Base-by-base conservation (phyloP, 2,888 invertebrate genomes). In the Caenorhabditis sulstoni region DNA sequence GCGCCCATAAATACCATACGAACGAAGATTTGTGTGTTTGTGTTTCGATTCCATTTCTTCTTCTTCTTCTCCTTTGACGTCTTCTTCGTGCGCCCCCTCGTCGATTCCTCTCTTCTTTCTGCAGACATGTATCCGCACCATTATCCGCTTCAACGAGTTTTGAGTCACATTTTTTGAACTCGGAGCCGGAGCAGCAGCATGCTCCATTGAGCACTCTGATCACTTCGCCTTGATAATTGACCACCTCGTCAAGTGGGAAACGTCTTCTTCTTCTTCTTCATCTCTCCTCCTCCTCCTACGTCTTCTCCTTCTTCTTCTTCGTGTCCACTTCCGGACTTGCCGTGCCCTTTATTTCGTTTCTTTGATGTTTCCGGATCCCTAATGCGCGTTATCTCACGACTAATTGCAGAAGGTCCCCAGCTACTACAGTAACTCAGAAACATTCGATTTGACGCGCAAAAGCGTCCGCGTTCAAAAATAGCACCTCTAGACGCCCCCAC, bases 171-270 rank as follows among this genome's bases (percentile, higher is more conserved):
- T 52, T 52, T 53, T 53, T 53, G 53, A 53, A 53, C 53, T 53
- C 35, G 53, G 53, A 29, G 29, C 53, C 35, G 37, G 29, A 53
- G 29, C 53, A 35, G 29, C 29, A n/a, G 47, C 47, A 47, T 18
- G 44, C 44, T 29, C 29, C 39, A n/a, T 55, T 29, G 35, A 53
- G 35, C n/a, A 53, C 23, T 14, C 49, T 67, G 67, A 67, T 67
- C 67, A 57, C 49, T 11, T 49, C 57, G 16, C 23, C 45, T 64
- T 55, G 66, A 57, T 66, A 66, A 66, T 66, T 66, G 67, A 67
- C 67, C 58, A 67, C 57, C 44, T 37, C 57, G 45, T 35, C 47
- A 53, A 53, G 23, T 11, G 47, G 47, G 23, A n/a, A 18, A 35
- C 14, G 16, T 55, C 45, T 37, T 53, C 53, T n/a, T 53, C 50